Evolutionary conservation across 2,797 vertebrate genomes (phyloP).

Genomic region (Xenentodon cancila): DNA sequence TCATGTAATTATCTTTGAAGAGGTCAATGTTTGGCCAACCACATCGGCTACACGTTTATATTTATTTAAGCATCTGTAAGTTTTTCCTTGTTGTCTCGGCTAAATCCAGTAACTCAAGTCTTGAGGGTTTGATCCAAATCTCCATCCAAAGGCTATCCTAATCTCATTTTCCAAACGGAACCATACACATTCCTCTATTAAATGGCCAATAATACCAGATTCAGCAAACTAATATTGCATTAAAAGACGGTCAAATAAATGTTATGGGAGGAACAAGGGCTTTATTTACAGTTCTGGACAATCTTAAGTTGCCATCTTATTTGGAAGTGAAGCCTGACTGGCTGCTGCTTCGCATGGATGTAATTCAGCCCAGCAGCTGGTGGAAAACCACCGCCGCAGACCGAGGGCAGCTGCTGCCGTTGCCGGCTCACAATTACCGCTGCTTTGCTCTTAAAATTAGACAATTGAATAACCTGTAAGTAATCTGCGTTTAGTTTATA

Average conservation of each 20-base stretch:
- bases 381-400: neutral
- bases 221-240: neutral
- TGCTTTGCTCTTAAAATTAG: neutral
- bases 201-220: neutral
- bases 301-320: neutral
- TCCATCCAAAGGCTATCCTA: no score
- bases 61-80: neutral
- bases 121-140: no score
- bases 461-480: neutral
- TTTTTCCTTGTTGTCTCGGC: neutral
- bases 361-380: constrained; percentile 32
- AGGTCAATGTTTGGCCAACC: neutral
- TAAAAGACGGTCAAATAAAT: neutral
- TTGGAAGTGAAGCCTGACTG: neutral
- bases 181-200: neutral
- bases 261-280: neutral
- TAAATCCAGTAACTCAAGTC: no score
- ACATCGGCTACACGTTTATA: neutral
- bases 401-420: neutral
- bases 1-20: neutral
- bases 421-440: neutral
- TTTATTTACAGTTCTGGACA: neutral
- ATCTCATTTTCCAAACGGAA: no score
- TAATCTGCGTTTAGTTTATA: neutral
- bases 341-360: neutral